These are phyloP conservation scores for Holacanthella duospinosa DNA, from an alignment of 2,888 invertebrate genomes.

Conservation along the genomic window DNA sequence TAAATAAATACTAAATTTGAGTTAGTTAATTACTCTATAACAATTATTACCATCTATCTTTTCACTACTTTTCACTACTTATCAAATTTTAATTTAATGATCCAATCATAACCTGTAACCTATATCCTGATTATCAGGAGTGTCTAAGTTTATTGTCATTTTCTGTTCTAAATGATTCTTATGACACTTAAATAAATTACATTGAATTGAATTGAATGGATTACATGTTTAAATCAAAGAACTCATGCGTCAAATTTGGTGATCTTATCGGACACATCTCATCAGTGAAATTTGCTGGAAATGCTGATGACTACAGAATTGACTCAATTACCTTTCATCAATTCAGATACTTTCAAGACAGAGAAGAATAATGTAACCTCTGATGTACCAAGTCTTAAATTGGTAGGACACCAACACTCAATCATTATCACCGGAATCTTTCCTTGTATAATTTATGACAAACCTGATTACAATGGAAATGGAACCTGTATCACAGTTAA, in stretches of 20 bases:
- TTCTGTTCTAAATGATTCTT: too few species aligned
- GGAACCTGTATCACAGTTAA: constrained; percentile 26
- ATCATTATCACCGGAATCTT: constrained; percentile 20
- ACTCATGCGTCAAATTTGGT: constrained; percentile 22
- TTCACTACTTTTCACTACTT: too few species aligned
- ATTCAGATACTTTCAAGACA: constrained; percentile 29
- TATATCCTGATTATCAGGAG: too few species aligned
- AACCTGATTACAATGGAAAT: constrained; percentile 21
- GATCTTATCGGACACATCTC: constrained; percentile 15
- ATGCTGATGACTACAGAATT: constrained; percentile 17
- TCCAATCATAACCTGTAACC: too few species aligned
- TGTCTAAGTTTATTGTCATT: too few species aligned
- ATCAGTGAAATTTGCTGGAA: constrained; percentile 24
- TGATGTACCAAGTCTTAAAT: background rate
- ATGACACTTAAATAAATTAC: too few species aligned
- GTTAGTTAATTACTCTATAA: too few species aligned
- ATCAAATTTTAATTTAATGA: too few species aligned
- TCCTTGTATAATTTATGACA: constrained; percentile 27
- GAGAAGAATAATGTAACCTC: constrained; percentile 23
- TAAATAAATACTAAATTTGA: too few species aligned
- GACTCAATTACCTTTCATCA: constrained; percentile 27
- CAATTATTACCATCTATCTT: too few species aligned
- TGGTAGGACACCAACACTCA: background rate
- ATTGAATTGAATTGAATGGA: too few species aligned
- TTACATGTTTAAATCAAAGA: constrained; percentile 22